phyloP scores from a whole-genome alignment of 2,113 vertebrate genomes.

The Plecotus auritus region DNA sequence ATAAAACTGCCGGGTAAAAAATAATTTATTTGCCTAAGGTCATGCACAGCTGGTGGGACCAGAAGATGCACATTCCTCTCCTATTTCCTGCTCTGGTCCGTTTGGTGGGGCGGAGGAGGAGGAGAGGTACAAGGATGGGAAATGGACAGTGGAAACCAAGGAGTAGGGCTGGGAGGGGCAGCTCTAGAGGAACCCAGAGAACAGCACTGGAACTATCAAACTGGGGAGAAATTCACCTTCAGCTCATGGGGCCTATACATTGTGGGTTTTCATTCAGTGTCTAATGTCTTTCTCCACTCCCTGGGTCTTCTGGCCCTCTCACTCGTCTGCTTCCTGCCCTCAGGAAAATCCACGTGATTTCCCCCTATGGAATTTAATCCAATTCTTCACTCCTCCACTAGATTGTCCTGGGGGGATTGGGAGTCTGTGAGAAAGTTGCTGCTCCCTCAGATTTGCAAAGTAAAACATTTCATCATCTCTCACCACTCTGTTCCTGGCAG shows the following conservation, averaged over 20 bases:
- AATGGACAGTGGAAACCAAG: neutral
- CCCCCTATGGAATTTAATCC: neutral
- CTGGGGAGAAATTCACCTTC: neutral
- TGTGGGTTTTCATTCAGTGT: neutral
- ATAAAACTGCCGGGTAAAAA: neutral
- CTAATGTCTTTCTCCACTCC: neutral
- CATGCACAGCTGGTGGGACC: neutral
- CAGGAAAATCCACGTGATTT: neutral
- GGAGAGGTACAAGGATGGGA: rapidly evolving
- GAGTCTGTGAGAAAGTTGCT: conserved; percentile 3
- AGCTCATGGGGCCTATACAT: neutral
- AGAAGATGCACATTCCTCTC: neutral
- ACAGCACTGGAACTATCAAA: neutral
- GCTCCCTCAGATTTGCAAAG: neutral
- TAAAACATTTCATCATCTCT: conserved; percentile 38
- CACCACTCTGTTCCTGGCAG: conserved; percentile 15
- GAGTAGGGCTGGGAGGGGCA: neutral
- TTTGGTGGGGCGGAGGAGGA: neutral
- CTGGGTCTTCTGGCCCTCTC: neutral
- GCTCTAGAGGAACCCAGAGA: neutral
- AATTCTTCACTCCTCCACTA: neutral
- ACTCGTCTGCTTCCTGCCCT: neutral
- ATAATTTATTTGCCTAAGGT: neutral
- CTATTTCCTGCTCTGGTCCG: neutral
- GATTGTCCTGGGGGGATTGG: neutral